Evolutionary conservation across 1,140 invertebrate genomes (phyloP).

Genomic region (Dufourea novaeangliae): DNA sequence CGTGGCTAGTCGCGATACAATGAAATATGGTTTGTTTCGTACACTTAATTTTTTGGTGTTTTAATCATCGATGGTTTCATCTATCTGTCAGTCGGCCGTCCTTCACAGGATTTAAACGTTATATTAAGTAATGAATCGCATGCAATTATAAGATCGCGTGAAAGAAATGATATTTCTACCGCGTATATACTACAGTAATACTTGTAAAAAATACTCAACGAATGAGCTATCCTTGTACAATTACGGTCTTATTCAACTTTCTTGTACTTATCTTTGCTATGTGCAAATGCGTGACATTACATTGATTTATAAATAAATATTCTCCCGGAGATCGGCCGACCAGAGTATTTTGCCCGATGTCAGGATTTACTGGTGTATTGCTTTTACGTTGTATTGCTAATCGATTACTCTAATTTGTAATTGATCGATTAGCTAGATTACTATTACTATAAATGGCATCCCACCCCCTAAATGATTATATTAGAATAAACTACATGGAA

Average conservation of each 20-base stretch:
- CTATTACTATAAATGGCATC: conserved; percentile 67
- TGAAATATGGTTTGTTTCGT: conserved; percentile 56
- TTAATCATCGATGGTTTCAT: conserved; percentile 37
- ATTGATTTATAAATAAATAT: neutral
- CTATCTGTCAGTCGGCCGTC: conserved; percentile 46
- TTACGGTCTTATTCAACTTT: conserved; percentile 3
- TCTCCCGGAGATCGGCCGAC: conserved; percentile 47
- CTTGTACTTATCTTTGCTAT: conserved; percentile 4
- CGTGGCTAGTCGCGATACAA: conserved; percentile 67
- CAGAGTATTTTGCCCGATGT: conserved; percentile 68
- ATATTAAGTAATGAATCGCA: conserved; percentile 8
- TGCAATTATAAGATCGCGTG: neutral
- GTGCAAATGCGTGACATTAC: conserved; percentile 15
- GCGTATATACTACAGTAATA: conserved; percentile 9
- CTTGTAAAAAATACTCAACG: conserved; percentile 27
- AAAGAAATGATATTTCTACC: neutral
- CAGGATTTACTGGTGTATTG: conserved; percentile 70
- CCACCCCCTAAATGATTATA: conserved; percentile 67
- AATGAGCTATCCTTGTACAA: conserved; percentile 7
- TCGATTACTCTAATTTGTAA: conserved; percentile 65
- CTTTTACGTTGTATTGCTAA: conserved; percentile 65
- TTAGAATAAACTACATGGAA: conserved; percentile 78
- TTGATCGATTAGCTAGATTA: conserved; percentile 60
- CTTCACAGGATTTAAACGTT: conserved; percentile 9
- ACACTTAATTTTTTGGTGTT: conserved; percentile 51